phyloP scores from a whole-genome alignment of 2,797 vertebrate genomes.

The Malurus leucopterus region DNA sequence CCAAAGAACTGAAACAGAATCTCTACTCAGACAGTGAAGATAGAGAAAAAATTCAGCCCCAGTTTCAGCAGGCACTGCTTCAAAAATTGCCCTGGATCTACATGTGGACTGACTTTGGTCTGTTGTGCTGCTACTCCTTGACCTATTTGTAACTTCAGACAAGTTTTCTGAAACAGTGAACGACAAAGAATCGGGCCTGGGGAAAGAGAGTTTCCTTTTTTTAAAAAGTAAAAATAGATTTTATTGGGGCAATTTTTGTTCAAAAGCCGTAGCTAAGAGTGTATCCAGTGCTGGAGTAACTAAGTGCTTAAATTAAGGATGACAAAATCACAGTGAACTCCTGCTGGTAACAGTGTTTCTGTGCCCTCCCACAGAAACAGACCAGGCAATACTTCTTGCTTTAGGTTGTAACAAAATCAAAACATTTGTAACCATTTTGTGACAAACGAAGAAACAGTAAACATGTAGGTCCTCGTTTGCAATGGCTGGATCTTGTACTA shows the following conservation, averaged over 20 bases:
- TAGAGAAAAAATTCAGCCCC: not conserved
- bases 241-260: not conserved
- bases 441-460: not conserved
- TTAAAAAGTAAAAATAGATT: not conserved
- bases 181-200: not conserved
- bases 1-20: not conserved
- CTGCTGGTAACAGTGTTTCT: not conserved
- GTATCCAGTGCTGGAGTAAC: not conserved
- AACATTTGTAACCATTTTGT: not conserved
- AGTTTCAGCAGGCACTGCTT: not conserved
- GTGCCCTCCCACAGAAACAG: not conserved
- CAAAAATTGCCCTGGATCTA: not conserved
- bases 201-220: not conserved
- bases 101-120: not conserved
- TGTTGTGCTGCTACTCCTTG: not conserved
- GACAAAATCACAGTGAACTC: not conserved
- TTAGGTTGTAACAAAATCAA: not conserved
- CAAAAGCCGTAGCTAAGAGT: not conserved
- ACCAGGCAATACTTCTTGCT: not conserved
- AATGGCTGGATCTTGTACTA: not conserved
- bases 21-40: not conserved
- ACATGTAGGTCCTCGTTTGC: fast-evolving
- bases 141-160: not conserved
- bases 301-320: not conserved
- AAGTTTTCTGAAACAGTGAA: not conserved